Evolutionary conservation across 2,113 vertebrate species (phyloP), one percentile per base, ranked within the genome.

Genomic region (Narcine bancroftii): DNA sequence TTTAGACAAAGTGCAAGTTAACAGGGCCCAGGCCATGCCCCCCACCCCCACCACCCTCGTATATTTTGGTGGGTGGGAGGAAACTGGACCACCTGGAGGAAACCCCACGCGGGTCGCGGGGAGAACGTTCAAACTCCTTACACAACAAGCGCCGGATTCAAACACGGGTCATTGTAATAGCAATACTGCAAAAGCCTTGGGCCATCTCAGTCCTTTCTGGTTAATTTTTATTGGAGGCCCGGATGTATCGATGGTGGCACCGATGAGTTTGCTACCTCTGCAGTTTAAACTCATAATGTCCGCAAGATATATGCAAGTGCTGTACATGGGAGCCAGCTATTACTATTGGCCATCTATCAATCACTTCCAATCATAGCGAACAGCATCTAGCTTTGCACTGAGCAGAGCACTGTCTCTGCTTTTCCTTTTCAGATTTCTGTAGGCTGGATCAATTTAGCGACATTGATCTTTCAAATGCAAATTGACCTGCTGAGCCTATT

Each of bases 401-500:
- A n/a, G 3, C 33, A 60, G 56, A 33, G 17, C 15, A 6, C 29
- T n/a, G 13, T 56, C 56, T 17, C 7, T 56, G 50, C 15, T 60
- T 87, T 60, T 36, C 33, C 53, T 36, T 2, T 53, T 87, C 19
- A 21, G 81, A 36, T 60, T 36, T 17, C 5, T n/a, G 53, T 60
- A 21, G 45, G 33, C 53, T 17, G 53, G n/a, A 87, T 87, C 81
- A 87, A 87, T 63, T 63, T 39, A 87, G 81, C 56, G 60, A 4
- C 81, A 36, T 87, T 87, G 81, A 87, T 56, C 81, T 87, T 87
- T 36, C 53, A 63, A 63, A 53, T 36, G n/a, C 50, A 87, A 87
- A 53, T 42, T 87, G 36, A 42, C 29, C 33, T 87, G n/a, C 53
- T 6, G 81, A 36, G 53, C n/a, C 33, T 87, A 87, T 87, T 87